These are phyloP conservation scores for Monoplex corrugatus DNA, from an alignment of 2,888 invertebrate genomes.

Conservation along the genomic window DNA sequence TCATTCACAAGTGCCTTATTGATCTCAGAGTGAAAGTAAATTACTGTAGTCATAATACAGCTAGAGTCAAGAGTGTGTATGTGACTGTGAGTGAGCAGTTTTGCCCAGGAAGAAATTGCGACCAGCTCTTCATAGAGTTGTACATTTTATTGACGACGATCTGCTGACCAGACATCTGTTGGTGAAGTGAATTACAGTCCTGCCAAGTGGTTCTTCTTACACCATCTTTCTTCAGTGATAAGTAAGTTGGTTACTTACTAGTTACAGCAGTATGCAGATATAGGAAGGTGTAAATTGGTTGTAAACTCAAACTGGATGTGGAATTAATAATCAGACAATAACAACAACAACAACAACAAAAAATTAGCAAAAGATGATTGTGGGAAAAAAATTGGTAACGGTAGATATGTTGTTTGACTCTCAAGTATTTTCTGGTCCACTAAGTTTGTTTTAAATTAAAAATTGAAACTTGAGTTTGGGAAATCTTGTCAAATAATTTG, in stretches of 20 bases:
- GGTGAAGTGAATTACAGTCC: background rate
- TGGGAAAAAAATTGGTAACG: too few relatives aligned
- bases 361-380: too few relatives aligned
- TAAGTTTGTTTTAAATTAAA: too few relatives aligned
- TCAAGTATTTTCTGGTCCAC: too few relatives aligned
- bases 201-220: background rate
- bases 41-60: conserved; percentile 6
- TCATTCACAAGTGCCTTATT: conserved; percentile 47
- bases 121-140: background rate
- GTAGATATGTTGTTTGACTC: too few relatives aligned
- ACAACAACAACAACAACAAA: too few relatives aligned
- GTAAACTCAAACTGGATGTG: too few relatives aligned
- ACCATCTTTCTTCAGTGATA: background rate
- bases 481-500: too few relatives aligned
- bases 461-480: too few relatives aligned
- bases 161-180: background rate
- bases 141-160: background rate
- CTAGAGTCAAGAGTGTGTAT: conserved; percentile 4
- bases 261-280: too few relatives aligned
- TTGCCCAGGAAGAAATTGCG: background rate
- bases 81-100: background rate
- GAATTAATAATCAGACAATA: too few relatives aligned
- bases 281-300: too few relatives aligned
- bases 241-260: background rate
- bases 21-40: conserved; percentile 44